Base-by-base conservation (phyloP, 37 sponge, comb jelly and placozoan species). In the Cladorhizidae sp. region DNA sequence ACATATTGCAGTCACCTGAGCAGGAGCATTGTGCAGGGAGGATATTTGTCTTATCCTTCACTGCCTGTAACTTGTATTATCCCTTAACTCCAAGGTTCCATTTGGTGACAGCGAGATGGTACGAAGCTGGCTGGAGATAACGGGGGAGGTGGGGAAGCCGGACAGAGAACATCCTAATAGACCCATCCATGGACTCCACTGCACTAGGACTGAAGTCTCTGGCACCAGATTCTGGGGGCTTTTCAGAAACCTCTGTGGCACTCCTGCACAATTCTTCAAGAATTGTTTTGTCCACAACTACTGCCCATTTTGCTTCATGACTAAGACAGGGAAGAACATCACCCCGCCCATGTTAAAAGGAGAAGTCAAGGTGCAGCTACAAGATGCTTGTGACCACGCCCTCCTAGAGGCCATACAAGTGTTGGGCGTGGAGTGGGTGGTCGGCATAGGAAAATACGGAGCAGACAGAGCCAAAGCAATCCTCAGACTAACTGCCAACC, bases 251-350 rank as follows among this genome's bases (percentile, higher is more conserved):
- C 63, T 92, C 3, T 90, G 90, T 81, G 80, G 75, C n/a, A 54
- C 65, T 15, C 85, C 93, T 11, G 69, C 84, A 1, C 28, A 20
- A 2, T 87, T 87, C 72, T 92, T 92, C 70, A 80, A 26, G 23
- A 87, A 84, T 77, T 87, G 93, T 57, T 92, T 79, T 51, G 93
- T 92, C 7, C 85, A 87, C 76, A 92, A 92, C 56, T 92, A 92
- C 82, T 92, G 93, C 59, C 89, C 93, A 0, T 67, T 87, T 12
- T 88, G 93, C 40, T 92, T 88, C 78, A 88, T 92, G 89, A 52
- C 75, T 0, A 58, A 70, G n/a, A 52, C 70, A 20, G 93, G 93
- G 20, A 92, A 92, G 65, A 92, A 92, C 67, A 63, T 92, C 43
- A 92, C 93, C 39, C 93, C 93, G 58, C 81, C 93, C 3, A 67